Percentiles rank a stretch among this genome's conserved stretches.
These are phyloP conservation scores for Mesochorus sp. DNA, from an alignment of 2,888 invertebrate genomes.

Conservation along the genomic window DNA sequence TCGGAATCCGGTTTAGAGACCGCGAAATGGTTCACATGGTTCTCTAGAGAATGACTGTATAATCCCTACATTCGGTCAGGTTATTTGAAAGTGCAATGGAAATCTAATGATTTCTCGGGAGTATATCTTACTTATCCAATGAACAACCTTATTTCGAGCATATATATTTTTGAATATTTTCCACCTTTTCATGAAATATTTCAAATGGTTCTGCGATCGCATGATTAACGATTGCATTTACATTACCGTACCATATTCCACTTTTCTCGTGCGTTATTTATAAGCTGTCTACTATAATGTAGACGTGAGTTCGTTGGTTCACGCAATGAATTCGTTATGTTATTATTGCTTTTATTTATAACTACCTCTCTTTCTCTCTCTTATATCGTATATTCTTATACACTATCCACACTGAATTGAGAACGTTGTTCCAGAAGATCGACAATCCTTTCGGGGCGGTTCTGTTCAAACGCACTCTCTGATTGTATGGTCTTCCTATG, in stretches of 20 bases:
- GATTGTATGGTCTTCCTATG: slow-evolving; percentile 3
- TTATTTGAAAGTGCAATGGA: slow-evolving; percentile 40
- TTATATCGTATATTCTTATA: slow-evolving; percentile 2
- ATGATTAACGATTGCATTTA: slow-evolving; percentile 48
- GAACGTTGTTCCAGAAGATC: slow-evolving; percentile 17
- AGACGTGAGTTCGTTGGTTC: slow-evolving; percentile 26
- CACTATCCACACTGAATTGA: background rate
- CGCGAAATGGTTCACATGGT: slow-evolving; percentile 25
- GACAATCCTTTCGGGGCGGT: slow-evolving; percentile 33
- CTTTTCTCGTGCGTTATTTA: background rate
- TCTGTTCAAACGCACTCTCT: slow-evolving; percentile 24
- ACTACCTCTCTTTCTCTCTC: slow-evolving; percentile 1
- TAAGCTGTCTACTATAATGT: slow-evolving; percentile 14
- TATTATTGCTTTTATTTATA: slow-evolving; percentile 11
- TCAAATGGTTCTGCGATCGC: slow-evolving; percentile 6
- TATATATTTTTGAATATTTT: slow-evolving; percentile 18
- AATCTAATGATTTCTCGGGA: slow-evolving; percentile 27
- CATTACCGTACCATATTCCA: slow-evolving; percentile 27
- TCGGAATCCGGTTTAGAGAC: slow-evolving; percentile 23
- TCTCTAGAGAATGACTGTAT: background rate
- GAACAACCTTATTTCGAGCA: slow-evolving; percentile 22
- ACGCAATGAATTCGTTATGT: slow-evolving; percentile 18
- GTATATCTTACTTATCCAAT: slow-evolving; percentile 24
- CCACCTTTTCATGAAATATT: slow-evolving; percentile 15
- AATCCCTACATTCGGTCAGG: background rate